Base-by-base conservation (phyloP, 2,797 vertebrate genomes). In the Enoplosus armatus region DNA sequence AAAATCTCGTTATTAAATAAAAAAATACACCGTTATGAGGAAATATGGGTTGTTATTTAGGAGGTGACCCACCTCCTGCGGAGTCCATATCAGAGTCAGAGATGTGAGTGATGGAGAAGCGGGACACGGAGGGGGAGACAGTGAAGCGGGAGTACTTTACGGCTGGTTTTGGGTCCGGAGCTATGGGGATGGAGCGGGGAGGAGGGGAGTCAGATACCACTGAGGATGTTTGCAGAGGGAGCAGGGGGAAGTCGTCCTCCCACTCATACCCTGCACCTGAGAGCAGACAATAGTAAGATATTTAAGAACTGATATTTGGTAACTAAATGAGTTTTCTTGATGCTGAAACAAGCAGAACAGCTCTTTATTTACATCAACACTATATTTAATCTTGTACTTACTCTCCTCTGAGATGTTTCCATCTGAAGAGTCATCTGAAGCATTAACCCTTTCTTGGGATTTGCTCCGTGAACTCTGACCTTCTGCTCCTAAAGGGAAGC, bases 71-170 rank as follows among this genome's bases (percentile, higher is more conserved):
- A 99, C 98, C 98, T 97, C 95, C 95, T 64, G 89, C 90, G 0
- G 96, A 95, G 75, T 96, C 95, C 80, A 97, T 88, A 16, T 97
- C 97, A 0, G 96, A 95, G 92, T 99, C 98, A 0, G 97, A 96
- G 85, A 99, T 96, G 26, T 99, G 98, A 4, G 98, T 98, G 92
- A 99, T 99, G 89, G 98, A 99, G 94, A 99, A 99, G 14, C 98
- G 97, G 41, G 97, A 98, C 41, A 94, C 88, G 69, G 97, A 94
- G 0, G 98, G 97, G 0, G 97, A 99, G 45, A 99, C 97, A 0
- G 96, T 97, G 96, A 99, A 99, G 27, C 98, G 96, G 35, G 98
- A 98, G 84, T 90, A 94, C 84, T 95, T 94, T 11, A 51, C 61
- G 0, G 83, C 80, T 4, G 93, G 89, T 85, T 95, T 96, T 80